These are phyloP conservation scores for Nycteola revayana DNA, from an alignment of 2,888 invertebrate genomes.

Conservation along the genomic window DNA sequence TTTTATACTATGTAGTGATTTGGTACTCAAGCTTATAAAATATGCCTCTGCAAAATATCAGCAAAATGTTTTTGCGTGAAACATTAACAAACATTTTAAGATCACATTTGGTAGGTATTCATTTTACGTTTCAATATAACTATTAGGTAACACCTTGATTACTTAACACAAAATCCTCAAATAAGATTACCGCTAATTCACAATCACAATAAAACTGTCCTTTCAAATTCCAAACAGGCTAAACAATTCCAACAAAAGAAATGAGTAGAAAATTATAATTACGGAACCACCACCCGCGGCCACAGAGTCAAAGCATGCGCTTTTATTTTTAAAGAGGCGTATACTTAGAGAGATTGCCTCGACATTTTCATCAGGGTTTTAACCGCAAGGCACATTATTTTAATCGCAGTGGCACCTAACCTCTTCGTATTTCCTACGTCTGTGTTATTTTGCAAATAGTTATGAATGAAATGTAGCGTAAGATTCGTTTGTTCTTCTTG, in stretches of 20 bases:
- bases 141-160: no score
- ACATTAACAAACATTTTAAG: no score
- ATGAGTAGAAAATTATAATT: constrained; percentile 59
- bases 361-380: constrained; percentile 69
- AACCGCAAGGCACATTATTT: constrained; percentile 73
- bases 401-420: constrained; percentile 62
- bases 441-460: constrained; percentile 35
- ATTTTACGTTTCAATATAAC: no score
- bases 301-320: constrained; percentile 55
- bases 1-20: no score
- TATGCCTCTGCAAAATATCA: no score
- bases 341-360: constrained; percentile 71
- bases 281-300: constrained; percentile 56
- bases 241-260: constrained; percentile 44
- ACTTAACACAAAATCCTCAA: no score
- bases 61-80: no score
- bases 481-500: background rate
- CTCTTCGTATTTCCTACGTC: constrained; percentile 37
- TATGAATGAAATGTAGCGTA: constrained; percentile 20
- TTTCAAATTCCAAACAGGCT: background rate
- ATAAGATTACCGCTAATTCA: no score
- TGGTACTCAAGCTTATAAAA: no score
- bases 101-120: no score
- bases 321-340: constrained; percentile 76
- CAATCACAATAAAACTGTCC: no score